Conservation (phyloP, 2,888 invertebrate genomes). For the Rotaria socialis region DNA sequence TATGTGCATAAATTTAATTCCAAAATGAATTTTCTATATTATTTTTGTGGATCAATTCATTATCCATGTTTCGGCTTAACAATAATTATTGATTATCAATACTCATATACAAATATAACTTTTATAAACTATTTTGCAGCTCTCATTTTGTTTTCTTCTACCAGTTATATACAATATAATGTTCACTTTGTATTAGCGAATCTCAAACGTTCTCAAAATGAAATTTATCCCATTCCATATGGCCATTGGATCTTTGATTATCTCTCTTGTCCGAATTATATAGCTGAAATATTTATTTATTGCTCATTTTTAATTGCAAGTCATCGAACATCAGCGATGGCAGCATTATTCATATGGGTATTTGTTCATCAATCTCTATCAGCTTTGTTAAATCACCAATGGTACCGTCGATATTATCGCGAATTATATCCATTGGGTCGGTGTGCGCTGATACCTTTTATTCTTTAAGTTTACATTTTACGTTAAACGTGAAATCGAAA, state of each 20-base stretch:
- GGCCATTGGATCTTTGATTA: background rate
- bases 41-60: background rate
- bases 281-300: background rate
- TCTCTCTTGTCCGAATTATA: background rate
- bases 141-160: background rate
- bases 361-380: background rate
- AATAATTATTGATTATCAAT: background rate
- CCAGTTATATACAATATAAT: conserved; percentile 32
- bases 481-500: background rate
- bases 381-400: background rate
- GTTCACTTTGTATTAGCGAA: background rate
- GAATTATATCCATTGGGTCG: background rate
- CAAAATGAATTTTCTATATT: background rate
- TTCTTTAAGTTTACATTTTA: background rate
- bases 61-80: background rate
- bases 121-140: background rate
- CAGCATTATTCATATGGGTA: background rate
- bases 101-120: background rate
- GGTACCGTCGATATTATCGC: background rate
- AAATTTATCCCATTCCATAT: background rate
- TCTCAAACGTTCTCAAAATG: background rate
- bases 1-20: background rate
- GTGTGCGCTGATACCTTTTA: background rate
- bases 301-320: background rate
- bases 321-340: background rate